Evolutionary conservation across 2,113 vertebrate genomes (phyloP).

Genomic region (Henicopernis longicauda): DNA sequence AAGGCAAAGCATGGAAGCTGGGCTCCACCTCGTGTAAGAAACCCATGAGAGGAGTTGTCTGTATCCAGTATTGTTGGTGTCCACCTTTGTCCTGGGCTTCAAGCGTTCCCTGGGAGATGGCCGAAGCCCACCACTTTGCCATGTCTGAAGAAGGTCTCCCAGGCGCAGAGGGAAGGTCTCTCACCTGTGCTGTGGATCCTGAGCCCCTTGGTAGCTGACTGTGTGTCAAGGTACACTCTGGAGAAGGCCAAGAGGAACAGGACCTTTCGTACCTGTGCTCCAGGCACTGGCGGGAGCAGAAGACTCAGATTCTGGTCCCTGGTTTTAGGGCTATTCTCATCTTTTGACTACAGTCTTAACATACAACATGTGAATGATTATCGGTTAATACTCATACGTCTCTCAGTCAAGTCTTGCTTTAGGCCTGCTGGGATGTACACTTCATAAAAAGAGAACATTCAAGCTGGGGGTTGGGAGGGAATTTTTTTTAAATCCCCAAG

Average conservation of each 20-base stretch:
- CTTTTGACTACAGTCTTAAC: neutral
- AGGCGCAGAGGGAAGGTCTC: neutral
- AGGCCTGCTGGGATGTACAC: neutral
- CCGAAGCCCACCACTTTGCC: neutral
- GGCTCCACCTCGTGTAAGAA: neutral
- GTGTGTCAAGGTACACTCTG: fast-evolving
- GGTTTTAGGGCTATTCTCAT: neutral
- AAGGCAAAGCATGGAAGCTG: neutral
- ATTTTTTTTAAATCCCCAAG: neutral
- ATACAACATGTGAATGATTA: neutral
- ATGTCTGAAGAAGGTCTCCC: neutral
- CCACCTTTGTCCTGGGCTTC: neutral
- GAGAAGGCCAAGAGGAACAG: neutral
- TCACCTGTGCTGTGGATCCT: neutral
- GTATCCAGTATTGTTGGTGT: neutral
- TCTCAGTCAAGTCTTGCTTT: neutral
- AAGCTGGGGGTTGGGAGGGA: neutral
- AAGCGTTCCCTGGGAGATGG: neutral
- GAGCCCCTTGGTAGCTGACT: neutral
- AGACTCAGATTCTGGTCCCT: neutral
- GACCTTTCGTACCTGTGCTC: neutral
- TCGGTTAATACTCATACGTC: neutral
- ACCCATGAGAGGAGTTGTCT: neutral
- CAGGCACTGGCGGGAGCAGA: neutral
- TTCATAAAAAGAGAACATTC: neutral